Evolutionary conservation across 2,797 vertebrate species (phyloP).

Genomic region (Eleutherodactylus coqui): DNA sequence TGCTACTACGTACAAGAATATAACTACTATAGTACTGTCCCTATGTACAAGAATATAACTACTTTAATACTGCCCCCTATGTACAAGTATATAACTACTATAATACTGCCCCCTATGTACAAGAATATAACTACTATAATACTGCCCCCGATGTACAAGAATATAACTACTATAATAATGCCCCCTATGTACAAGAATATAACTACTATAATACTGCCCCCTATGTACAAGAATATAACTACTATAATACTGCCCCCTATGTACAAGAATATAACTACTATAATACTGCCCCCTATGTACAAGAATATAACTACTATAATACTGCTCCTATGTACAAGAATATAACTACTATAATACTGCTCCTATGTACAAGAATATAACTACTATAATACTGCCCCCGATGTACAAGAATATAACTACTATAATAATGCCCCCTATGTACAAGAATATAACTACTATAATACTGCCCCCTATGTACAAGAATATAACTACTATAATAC

Average conservation of each 20-base stretch:
- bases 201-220: background rate
- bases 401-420: constrained; percentile 16
- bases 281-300: background rate
- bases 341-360: constrained; percentile 21
- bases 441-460: constrained; percentile 19
- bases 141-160: background rate
- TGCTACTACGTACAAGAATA: background rate
- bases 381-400: constrained; percentile 12
- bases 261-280: constrained; percentile 6
- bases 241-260: constrained; percentile 4
- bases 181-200: constrained; percentile 1
- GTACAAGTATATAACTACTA: background rate
- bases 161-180: background rate
- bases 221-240: background rate
- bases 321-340: constrained; percentile 1
- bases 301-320: constrained; percentile 8
- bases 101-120: background rate
- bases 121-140: constrained; percentile 11
- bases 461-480: constrained; percentile 4
- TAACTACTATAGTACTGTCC: background rate
- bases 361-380: background rate
- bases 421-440: background rate
- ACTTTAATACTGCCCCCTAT: constrained; percentile 6
- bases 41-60: constrained; percentile 6
- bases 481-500: constrained; percentile 31